phyloP scores from a whole-genome alignment of 2,113 vertebrate species.

The Odobenus rosmarus region DNA sequence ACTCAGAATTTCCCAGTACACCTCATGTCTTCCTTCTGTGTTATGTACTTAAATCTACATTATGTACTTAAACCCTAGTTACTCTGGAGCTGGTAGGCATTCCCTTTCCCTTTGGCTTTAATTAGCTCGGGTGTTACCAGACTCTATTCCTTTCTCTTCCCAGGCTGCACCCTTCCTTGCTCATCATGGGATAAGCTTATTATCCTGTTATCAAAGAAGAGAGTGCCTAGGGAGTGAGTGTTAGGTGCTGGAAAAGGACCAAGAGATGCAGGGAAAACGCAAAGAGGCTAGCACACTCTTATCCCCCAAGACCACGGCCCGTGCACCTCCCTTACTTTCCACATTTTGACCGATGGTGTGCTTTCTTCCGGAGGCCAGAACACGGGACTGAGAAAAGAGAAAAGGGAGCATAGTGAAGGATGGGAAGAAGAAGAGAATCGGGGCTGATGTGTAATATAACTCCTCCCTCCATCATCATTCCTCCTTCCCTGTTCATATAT shows the following conservation, averaged over 20 bases:
- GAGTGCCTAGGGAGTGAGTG: neutral
- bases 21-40: neutral
- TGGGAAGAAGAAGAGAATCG: neutral
- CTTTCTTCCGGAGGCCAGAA: neutral
- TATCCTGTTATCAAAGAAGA: neutral
- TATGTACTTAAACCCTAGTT: no score
- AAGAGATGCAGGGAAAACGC: neutral
- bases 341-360: neutral
- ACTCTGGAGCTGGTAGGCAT: no score
- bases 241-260: neutral
- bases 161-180: neutral
- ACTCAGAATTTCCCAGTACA: neutral
- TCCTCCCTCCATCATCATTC: neutral
- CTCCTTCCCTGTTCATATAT: neutral
- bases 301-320: neutral
- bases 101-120: neutral
- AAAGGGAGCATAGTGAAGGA: neutral
- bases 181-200: accelerated
- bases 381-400: neutral
- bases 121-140: neutral
- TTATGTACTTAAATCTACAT: neutral
- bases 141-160: neutral
- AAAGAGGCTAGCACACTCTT: neutral
- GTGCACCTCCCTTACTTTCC: neutral
- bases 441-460: neutral